Percentiles rank a stretch among this genome's conserved stretches.
Conservation (phyloP, 2,888 invertebrate species). For the Pterostichus niger region DNA sequence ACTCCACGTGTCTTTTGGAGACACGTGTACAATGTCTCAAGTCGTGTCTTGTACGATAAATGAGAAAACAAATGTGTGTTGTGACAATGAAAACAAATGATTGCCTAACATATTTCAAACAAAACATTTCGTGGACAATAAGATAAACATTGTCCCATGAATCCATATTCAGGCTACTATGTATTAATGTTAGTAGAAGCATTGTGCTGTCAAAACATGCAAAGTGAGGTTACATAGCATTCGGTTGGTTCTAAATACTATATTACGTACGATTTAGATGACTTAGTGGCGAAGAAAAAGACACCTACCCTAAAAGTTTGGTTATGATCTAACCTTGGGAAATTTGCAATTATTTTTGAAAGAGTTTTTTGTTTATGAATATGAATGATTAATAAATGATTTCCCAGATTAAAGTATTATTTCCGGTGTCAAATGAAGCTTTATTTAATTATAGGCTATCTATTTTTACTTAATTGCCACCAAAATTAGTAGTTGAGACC, state of each 20-base stretch:
- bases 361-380: not conserved
- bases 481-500: constrained; percentile 44
- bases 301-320: constrained; percentile 17
- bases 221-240: constrained; percentile 20
- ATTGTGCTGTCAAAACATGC: constrained; percentile 10
- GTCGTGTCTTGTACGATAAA: constrained; percentile 41
- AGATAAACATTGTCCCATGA: not conserved
- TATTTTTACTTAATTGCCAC: constrained; percentile 14
- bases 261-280: constrained; percentile 49
- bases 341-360: not conserved
- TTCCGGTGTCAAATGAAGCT: not conserved
- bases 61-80: constrained; percentile 35
- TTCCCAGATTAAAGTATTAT: constrained; percentile 9
- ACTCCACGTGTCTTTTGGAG: constrained; percentile 9
- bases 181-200: constrained; percentile 33
- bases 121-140: not conserved
- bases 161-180: constrained; percentile 29
- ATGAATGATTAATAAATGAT: not conserved
- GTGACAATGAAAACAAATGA: constrained; percentile 43
- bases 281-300: constrained; percentile 54
- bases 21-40: constrained; percentile 36
- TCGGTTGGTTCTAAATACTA: not conserved
- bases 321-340: not conserved
- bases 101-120: not conserved
- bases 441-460: not conserved